Conservation (phyloP, 2,888 invertebrate genomes). For the Aspidapion aeneum region DNA sequence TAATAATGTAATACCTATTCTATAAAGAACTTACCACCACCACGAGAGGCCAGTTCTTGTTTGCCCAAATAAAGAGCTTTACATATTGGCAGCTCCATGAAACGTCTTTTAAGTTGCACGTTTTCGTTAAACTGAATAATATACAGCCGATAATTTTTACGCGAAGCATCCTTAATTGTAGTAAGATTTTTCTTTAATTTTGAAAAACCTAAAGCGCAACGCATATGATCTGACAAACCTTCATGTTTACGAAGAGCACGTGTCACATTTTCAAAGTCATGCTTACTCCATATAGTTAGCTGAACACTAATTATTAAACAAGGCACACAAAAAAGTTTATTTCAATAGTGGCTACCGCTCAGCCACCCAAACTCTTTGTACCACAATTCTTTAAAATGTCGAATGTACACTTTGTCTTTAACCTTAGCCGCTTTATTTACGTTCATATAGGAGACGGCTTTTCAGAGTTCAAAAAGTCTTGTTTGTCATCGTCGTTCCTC, state of each 20-base stretch:
- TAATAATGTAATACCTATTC: too few relatives aligned
- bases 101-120: constrained; percentile 13
- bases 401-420: constrained; percentile 2
- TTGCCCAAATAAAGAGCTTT: constrained; percentile 11
- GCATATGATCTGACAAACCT: constrained; percentile 10
- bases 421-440: neutral
- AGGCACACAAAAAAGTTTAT: constrained; percentile 13
- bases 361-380: constrained; percentile 10
- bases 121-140: constrained; percentile 12
- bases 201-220: constrained; percentile 1
- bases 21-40: too few relatives aligned
- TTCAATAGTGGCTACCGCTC: constrained; percentile 8
- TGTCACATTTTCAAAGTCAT: constrained; percentile 6
- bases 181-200: constrained; percentile 1
- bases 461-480: constrained; percentile 3
- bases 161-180: constrained; percentile 10
- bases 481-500: too few relatives aligned
- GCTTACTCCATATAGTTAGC: constrained; percentile 2
- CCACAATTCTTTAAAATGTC: constrained; percentile 4
- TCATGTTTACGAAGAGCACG: constrained; percentile 8
- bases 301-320: constrained; percentile 7
- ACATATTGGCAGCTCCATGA: constrained; percentile 11
- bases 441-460: neutral
- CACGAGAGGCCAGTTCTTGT: constrained; percentile 15
- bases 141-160: constrained; percentile 10